Evolutionary conservation across 2,888 invertebrate genomes (phyloP).

Genomic region (Ligdia adustata): DNA sequence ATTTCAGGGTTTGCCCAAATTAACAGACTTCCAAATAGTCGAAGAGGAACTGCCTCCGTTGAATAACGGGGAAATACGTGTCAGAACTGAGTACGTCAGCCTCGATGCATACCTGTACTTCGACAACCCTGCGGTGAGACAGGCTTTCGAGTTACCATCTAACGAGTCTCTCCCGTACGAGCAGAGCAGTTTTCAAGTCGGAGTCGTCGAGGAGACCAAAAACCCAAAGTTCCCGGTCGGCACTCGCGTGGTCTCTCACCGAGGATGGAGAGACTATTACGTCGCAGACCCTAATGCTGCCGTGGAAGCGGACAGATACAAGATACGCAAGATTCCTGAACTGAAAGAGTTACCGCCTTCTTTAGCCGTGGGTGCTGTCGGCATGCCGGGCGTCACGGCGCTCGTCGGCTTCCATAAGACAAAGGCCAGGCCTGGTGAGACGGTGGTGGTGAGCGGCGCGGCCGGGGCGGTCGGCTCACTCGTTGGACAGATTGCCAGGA

Average conservation of each 20-base stretch:
- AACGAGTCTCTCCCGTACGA: constrained; percentile 40
- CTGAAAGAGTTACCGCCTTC: background rate
- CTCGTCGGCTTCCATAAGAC: constrained; percentile 9
- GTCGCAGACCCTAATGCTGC: background rate
- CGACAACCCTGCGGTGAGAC: background rate
- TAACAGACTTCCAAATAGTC: constrained; percentile 3
- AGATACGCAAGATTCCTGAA: constrained; percentile 1
- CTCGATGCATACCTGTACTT: constrained; percentile 29
- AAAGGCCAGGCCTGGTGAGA: constrained; percentile 37
- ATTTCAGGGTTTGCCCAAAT: constrained; percentile 41
- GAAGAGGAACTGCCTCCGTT: constrained; percentile 80
- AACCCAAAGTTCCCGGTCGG: constrained; percentile 84
- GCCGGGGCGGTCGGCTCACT: constrained; percentile 87
- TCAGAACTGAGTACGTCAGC: constrained; percentile 32
- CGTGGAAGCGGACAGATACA: background rate
- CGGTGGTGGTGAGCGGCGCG: constrained; percentile 85
- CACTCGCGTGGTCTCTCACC: constrained; percentile 77
- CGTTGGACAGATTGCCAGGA: constrained; percentile 88
- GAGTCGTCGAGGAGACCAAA: constrained; percentile 82
- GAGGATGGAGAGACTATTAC: constrained; percentile 80
- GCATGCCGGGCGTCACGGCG: constrained; percentile 7
- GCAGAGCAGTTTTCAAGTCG: constrained; percentile 45
- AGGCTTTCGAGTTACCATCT: background rate
- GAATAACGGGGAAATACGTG: constrained; percentile 69
- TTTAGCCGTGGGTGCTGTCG: background rate